Base-by-base conservation (phyloP, 35 echinoderm and acorn worm species). In the Heliocidaris tuberculata region DNA sequence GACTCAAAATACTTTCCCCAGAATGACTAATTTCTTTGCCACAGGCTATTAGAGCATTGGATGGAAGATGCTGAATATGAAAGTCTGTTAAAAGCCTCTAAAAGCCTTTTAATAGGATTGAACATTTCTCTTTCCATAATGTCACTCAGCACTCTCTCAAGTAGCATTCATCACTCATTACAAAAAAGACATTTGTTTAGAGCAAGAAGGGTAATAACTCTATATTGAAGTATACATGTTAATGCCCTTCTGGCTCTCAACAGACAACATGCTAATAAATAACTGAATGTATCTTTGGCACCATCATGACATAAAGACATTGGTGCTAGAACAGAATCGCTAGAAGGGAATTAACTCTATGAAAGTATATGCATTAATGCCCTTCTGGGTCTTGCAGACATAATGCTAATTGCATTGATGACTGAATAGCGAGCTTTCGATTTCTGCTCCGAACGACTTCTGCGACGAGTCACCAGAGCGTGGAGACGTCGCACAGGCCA, bases 51-150 rank as follows among this genome's bases (percentile, higher is more conserved):
- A 78, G 65, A n/a, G 65, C 65, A 78, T 78, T 78, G 27, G 65
- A 78, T n/a, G 27, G 3, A 15, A 60, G 5, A 60, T 12, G 19
- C 59, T 60, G 59, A 60, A 60, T 60, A 60, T 60, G 59, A 60
- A 12, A n/a, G 65, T 7, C 27, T 7, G 65, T 78, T 78, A 78
- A 78, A 78, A 78, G 65, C 65, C 4, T 19, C 65, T 78, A n/a
- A 78, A 78, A 78, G 65, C 65, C 65, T 78, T 78, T 24, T 78
- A 78, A 78, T 78, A 78, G 65, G 65, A 78, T 78, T 78, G 65
- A n/a, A 78, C 65, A 78, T n/a, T n/a, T 78, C 61, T 17, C 17
- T 78, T 78, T 27, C 52, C 52, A 15, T 10, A 15, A 10, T 27
- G 65, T 78, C 21, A 24, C 65, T 27, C 17, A 19, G 19, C 24